Conservation (phyloP, 1,140 invertebrate species). For the Papilio machaon region DNA sequence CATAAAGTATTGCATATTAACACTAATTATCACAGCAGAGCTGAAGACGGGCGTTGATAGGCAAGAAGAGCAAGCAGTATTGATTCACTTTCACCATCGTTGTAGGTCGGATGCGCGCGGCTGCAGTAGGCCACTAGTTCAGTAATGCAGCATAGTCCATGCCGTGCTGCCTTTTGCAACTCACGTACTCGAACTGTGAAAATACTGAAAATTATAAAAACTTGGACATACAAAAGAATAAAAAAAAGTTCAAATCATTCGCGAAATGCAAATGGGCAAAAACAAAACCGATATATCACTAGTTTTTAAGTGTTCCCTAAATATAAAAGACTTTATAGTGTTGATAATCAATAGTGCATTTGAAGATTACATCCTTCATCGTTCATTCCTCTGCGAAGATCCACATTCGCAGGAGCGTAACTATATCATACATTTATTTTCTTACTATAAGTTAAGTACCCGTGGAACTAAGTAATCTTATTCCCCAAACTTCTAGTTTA, state of each 20-base stretch:
- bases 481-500: slow-evolving; percentile 44
- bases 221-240: background rate
- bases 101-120: slow-evolving; percentile 78
- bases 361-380: slow-evolving; percentile 38
- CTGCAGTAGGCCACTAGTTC: slow-evolving; percentile 77
- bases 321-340: background rate
- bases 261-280: background rate
- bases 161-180: slow-evolving; percentile 62
- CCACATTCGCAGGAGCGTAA: slow-evolving; percentile 31
- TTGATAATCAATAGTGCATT: background rate
- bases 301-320: background rate
- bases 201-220: slow-evolving; percentile 41
- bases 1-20: background rate
- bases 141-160: slow-evolving; percentile 68
- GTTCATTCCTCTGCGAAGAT: slow-evolving; percentile 42
- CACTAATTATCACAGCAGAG: slow-evolving; percentile 41
- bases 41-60: slow-evolving; percentile 59
- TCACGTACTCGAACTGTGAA: slow-evolving; percentile 49
- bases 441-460: background rate
- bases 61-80: slow-evolving; percentile 72
- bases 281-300: background rate
- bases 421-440: slow-evolving; percentile 25
- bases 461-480: background rate
- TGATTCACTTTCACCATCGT: slow-evolving; percentile 77
- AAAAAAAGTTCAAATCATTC: background rate